Evolutionary conservation across 1,140 invertebrate species (phyloP).

Genomic region (Teleogryllus occipitalis): DNA sequence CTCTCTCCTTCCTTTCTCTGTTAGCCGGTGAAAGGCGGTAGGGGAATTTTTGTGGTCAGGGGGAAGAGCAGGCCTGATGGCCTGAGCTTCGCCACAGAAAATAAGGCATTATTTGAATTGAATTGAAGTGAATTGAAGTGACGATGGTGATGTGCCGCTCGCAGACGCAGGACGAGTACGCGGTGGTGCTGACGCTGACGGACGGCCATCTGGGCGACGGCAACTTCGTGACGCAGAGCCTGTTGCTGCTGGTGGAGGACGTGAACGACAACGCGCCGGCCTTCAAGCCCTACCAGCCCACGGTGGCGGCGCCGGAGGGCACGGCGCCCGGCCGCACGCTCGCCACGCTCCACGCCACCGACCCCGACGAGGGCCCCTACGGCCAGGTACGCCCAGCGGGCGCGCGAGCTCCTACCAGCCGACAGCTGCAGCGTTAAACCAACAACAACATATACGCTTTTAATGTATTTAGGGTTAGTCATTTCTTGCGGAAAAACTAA

Average conservation of each 20-base stretch:
- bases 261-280: conserved; percentile 85
- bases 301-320: conserved; percentile 71
- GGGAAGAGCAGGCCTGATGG: too few species aligned
- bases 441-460: too few species aligned
- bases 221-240: conserved; percentile 83
- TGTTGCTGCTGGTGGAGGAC: conserved; percentile 81
- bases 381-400: conserved; percentile 56
- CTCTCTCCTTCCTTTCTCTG: too few species aligned
- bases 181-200: conserved; percentile 77
- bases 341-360: conserved; percentile 74
- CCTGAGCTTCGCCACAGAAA: too few species aligned
- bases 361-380: conserved; percentile 83
- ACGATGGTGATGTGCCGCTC: conserved; percentile 22
- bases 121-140: neutral
- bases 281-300: conserved; percentile 75
- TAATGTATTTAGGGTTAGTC: too few species aligned
- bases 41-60: too few species aligned
- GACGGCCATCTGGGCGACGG: conserved; percentile 79
- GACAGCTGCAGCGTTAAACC: too few species aligned
- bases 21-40: too few species aligned
- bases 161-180: conserved; percentile 76
- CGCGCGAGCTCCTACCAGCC: too few species aligned
- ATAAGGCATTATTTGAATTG: too few species aligned
- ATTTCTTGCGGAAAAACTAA: neutral
- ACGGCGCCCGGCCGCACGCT: conserved; percentile 61